Conservation (phyloP, 2,113 vertebrate genomes). For the Ptilorrhoa leucosticta region DNA sequence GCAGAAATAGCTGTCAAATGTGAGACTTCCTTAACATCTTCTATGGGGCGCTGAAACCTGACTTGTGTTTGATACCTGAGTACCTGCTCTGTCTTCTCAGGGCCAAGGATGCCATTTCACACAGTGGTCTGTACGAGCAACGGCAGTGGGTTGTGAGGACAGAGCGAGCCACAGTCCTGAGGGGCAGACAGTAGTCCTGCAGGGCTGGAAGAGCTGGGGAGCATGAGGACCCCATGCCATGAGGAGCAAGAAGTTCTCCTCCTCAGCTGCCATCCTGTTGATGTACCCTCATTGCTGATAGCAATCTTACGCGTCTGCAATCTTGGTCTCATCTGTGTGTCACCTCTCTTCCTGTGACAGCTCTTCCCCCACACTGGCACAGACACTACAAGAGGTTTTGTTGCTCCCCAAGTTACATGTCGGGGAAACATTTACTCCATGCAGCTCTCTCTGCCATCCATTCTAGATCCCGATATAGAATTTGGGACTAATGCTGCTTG, state of each 20-base stretch:
- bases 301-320: neutral
- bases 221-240: neutral
- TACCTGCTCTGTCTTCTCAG: neutral
- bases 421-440: neutral
- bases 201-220: neutral
- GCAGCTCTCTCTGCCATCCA: neutral
- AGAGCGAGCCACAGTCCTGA: neutral
- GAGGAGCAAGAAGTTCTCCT: neutral
- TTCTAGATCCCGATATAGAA: neutral
- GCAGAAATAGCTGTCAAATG: fast-evolving
- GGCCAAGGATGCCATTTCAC: neutral
- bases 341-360: slow-evolving; percentile 46
- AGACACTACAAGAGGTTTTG: slow-evolving; percentile 40
- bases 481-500: neutral
- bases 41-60: neutral
- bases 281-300: neutral
- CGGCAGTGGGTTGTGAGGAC: neutral
- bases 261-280: slow-evolving; percentile 43
- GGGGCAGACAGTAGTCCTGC: neutral
- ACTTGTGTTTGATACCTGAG: neutral
- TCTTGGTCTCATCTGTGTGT: slow-evolving; percentile 46
- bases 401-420: neutral
- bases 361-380: neutral
- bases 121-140: neutral
- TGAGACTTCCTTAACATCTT: neutral